Conservation (phyloP, 2,888 invertebrate species). For the Chymomyza procnemis region DNA sequence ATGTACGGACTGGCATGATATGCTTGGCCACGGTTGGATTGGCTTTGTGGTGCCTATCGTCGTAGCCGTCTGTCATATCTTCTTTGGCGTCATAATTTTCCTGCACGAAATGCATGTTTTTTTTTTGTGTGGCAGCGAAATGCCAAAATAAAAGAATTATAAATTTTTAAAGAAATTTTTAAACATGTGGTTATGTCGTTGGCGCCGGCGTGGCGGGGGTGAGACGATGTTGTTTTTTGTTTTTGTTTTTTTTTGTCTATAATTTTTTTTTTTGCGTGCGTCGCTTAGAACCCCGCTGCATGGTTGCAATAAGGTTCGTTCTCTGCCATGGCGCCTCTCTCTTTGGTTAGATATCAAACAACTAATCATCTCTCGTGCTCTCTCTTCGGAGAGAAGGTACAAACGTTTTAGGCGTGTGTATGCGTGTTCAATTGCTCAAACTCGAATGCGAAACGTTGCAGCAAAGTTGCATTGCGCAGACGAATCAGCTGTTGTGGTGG, state of each 20-base stretch:
- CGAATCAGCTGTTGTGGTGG: background rate
- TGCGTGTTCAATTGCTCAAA: no score
- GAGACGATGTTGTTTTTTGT: no score
- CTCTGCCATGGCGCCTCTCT: no score
- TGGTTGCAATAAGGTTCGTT: background rate
- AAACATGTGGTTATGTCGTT: no score
- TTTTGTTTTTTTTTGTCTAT: background rate
- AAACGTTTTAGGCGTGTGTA: no score
- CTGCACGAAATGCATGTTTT: slow-evolving; percentile 3
- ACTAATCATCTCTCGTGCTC: no score
- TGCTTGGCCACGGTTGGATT: slow-evolving; percentile 58
- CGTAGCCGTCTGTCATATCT: background rate
- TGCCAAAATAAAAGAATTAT: no score
- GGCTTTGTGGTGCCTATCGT: slow-evolving; percentile 24
- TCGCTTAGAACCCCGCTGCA: background rate
- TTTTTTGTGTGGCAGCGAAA: background rate
- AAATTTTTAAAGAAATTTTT: background rate
- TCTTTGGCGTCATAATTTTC: background rate
- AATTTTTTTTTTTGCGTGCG: background rate
- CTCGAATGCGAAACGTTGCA: no score
- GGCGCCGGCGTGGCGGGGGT: no score
- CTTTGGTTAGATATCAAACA: background rate
- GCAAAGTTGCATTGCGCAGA: background rate
- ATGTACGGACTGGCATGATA: slow-evolving; percentile 16
- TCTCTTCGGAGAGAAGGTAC: no score